A percentile compares a stretch with the other conserved stretches of the same genome.
These are phyloP conservation scores for Danio albolineatus DNA, from an alignment of 2,797 vertebrate genomes.

Conservation along the genomic window DNA sequence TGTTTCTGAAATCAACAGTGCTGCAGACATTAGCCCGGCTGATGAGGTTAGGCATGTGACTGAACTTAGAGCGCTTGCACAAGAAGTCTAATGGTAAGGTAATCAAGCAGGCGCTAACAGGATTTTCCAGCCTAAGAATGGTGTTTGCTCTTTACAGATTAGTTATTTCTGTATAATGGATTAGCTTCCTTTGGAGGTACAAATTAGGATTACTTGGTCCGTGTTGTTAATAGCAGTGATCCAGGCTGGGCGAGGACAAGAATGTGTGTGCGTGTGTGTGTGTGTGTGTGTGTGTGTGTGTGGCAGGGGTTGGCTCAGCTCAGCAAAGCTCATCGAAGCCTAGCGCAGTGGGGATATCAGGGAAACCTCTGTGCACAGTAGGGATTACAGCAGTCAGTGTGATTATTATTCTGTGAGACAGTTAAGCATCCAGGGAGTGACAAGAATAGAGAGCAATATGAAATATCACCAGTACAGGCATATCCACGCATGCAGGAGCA, in stretches of 20 bases:
- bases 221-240: conserved; percentile 51
- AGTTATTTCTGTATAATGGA: conserved; percentile 55
- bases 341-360: conserved; percentile 48
- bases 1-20: conserved; percentile 39
- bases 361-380: conserved; percentile 48
- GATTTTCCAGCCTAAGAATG: conserved; percentile 54
- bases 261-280: conserved; percentile 26
- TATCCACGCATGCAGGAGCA: not conserved
- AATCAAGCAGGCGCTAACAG: conserved; percentile 53
- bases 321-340: conserved; percentile 41
- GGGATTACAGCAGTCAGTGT: conserved; percentile 48
- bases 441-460: conserved; percentile 39
- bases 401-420: conserved; percentile 55
- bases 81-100: conserved; percentile 51
- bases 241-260: conserved; percentile 9
- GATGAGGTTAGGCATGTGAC: conserved; percentile 43
- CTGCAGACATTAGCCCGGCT: conserved; percentile 18
- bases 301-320: conserved; percentile 23
- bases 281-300: conserved; percentile 28
- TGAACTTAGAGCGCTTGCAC: conserved; percentile 40
- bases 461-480: conserved; percentile 21
- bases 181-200: conserved; percentile 56
- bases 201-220: conserved; percentile 56
- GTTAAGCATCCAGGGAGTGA: conserved; percentile 51
- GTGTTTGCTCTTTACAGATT: conserved; percentile 54